phyloP scores from a whole-genome alignment of 2,113 vertebrate species.

The Columba janthina region DNA sequence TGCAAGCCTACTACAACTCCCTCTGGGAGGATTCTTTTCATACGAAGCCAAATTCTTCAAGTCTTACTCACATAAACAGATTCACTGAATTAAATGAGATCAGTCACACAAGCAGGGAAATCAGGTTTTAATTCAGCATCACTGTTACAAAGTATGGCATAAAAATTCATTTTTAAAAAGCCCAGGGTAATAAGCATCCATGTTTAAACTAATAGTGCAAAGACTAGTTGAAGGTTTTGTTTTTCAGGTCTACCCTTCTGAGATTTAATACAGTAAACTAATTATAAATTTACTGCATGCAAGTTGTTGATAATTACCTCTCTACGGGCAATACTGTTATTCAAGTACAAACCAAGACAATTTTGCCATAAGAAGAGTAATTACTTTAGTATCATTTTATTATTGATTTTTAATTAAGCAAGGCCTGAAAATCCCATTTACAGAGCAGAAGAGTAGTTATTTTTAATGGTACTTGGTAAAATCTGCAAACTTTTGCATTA shows the following conservation, averaged over 20 bases:
- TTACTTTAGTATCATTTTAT: not conserved
- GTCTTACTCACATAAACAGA: not conserved
- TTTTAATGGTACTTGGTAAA: not conserved
- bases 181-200: not conserved
- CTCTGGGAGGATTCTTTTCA: conserved; percentile 9
- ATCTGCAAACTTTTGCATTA: not conserved
- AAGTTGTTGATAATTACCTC: not conserved
- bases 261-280: not conserved
- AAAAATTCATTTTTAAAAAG: not conserved
- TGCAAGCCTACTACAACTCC: not conserved
- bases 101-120: not conserved
- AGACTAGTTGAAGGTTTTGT: not conserved
- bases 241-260: not conserved
- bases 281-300: not conserved
- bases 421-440: not conserved
- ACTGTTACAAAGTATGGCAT: not conserved
- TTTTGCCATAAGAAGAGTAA: not conserved
- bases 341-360: not conserved
- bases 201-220: not conserved
- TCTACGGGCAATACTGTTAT: not conserved
- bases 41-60: not conserved
- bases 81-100: not conserved
- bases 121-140: not conserved
- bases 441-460: not conserved
- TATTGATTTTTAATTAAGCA: not conserved